These are phyloP conservation scores for Uloborus diversus DNA, from an alignment of 1,140 invertebrate species.

Conservation along the genomic window DNA sequence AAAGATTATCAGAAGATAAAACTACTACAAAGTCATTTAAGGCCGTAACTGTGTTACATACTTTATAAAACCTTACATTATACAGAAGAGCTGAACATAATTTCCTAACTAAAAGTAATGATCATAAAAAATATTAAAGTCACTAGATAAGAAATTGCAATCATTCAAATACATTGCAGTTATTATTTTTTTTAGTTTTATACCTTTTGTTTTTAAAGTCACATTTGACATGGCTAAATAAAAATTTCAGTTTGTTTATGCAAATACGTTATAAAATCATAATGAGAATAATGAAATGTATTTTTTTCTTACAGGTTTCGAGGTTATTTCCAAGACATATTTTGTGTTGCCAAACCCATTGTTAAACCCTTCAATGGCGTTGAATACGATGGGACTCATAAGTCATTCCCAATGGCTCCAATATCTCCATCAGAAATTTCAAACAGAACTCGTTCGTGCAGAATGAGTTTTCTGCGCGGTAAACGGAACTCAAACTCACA, in stretches of 20 bases:
- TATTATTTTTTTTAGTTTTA: not conserved
- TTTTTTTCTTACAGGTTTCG: slow-evolving; percentile 25
- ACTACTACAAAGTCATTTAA: no score
- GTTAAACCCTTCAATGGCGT: not conserved
- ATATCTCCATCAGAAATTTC: slow-evolving; percentile 4
- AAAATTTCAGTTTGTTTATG: no score
- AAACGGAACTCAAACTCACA: no score
- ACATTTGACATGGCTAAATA: not conserved
- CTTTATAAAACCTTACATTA: no score
- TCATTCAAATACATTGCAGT: not conserved
- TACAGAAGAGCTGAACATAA: no score
- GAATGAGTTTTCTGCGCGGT: not conserved
- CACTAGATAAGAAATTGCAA: not conserved
- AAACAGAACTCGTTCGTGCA: slow-evolving; percentile 27
- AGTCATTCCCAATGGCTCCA: not conserved
- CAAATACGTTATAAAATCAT: no score
- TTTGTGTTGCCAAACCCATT: not conserved
- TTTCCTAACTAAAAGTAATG: not conserved
- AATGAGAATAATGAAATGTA: no score
- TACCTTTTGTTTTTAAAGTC: not conserved
- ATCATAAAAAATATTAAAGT: not conserved
- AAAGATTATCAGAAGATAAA: no score
- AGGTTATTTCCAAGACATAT: slow-evolving; percentile 19
- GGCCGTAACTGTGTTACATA: no score
- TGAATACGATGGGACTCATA: not conserved